Base-by-base conservation (phyloP, 1,140 invertebrate species). In the Penaeus chinensis region DNA sequence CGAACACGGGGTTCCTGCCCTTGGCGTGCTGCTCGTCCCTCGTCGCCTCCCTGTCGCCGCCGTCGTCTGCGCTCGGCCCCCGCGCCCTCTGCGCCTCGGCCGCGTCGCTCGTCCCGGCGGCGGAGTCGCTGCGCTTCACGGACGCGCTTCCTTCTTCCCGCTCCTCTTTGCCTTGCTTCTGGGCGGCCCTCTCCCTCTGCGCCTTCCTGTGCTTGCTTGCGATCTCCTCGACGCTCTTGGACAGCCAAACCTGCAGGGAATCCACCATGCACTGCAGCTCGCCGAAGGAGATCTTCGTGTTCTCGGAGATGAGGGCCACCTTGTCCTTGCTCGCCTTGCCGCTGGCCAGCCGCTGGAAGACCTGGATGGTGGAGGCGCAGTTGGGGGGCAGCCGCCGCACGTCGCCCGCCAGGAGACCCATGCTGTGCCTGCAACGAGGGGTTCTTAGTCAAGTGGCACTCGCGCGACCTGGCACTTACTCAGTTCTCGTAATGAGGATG, bases 11-110 rank as follows among this genome's bases (percentile, higher is more conserved):
- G 20, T 63, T 95, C 3, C 95, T 95, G 0, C 97, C 93, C 7
- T 96, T 93, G 84, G 92, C 94, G 90, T 95, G 95, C 0, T 94
- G 94, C 90, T 96, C 63, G 65, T 71, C 84, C 54, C 16, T 54
- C 54, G 54, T 11, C 16, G 54, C 7, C 54, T 54, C 54, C 10
- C 37, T 20, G 7, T 62, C 61, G 32, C 60, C 47, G n/a, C 4
- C 22, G 47, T 22, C 27, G 32, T 47, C 63, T 27, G n/a, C 54
- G 54, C 54, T 54, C 10, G 10, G 54, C 54, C 54, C 16, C 5
- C 11, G 11, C 54, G 54, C 54, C 54, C 0, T 54, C 11, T 54
- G 54, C 54, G 54, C 16, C 54, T 54, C 54, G 10, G 54, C 54
- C 5, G 54, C 54, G 54, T 54, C 54, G 54, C 11, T 16, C 54